phyloP scores from a whole-genome alignment of 2,888 invertebrate species.

The Eupelmus urozonus region DNA sequence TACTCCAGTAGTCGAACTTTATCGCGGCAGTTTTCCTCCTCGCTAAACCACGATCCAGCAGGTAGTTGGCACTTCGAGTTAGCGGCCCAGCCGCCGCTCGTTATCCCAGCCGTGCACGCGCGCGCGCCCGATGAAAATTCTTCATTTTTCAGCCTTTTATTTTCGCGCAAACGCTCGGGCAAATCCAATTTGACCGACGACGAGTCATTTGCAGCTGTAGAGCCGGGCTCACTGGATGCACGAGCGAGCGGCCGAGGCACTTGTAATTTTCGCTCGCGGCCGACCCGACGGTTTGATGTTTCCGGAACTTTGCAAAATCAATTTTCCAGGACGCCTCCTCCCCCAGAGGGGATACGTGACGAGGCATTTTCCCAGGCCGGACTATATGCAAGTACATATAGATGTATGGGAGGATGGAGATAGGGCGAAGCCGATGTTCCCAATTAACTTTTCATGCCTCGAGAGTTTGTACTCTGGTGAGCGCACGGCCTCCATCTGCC shows the following conservation, averaged over 20 bases:
- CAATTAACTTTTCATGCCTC: constrained; percentile 57
- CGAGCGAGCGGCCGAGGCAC: too few species aligned
- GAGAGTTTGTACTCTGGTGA: constrained; percentile 28
- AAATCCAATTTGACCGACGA: constrained; percentile 34
- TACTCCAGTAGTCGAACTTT: constrained; percentile 23
- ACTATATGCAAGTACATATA: constrained; percentile 31
- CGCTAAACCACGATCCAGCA: constrained; percentile 42
- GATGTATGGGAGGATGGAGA: background rate
- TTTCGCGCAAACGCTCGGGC: background rate
- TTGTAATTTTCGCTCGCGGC: background rate
- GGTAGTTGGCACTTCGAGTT: constrained; percentile 54
- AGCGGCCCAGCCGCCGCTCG: background rate
- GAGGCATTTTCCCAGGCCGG: constrained; percentile 37
- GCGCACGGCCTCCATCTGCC: background rate
- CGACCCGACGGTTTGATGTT: constrained; percentile 41
- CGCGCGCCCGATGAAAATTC: background rate
- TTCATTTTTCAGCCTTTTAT: background rate
- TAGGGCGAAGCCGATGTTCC: constrained; percentile 37
- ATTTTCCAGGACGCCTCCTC: constrained; percentile 38
- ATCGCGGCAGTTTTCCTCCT: constrained; percentile 35
- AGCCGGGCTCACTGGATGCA: too few species aligned
- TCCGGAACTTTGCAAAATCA: constrained; percentile 54
- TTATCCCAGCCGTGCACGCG: background rate
- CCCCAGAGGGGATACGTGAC: constrained; percentile 15
- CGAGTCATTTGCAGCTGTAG: background rate